Base-by-base conservation (phyloP, 2,797 vertebrate species). In the Characodon lateralis region DNA sequence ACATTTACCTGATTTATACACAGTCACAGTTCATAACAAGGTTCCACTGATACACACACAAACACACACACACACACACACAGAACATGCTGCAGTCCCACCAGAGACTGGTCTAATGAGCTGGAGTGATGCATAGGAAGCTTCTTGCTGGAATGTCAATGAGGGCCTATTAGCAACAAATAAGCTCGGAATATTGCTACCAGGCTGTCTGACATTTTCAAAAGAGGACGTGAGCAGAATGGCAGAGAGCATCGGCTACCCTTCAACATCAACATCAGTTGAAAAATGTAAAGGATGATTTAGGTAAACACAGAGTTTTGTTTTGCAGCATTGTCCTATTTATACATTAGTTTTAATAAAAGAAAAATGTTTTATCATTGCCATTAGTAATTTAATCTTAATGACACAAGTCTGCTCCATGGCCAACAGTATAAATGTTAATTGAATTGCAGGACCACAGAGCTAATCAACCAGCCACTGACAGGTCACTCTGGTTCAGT, bases 181-280 rank as follows among this genome's bases (percentile, higher is more conserved):
- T 90, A 91, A 85, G 85, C 83, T 78, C 69, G 68, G 86, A 85
- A 89, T 88, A 88, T 90, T 85, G 79, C 91, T 92, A 94, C 94
- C 91, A 82, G 92, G 83, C 90, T 56, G 78, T 84, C 91, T 94
- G 94, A 94, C 93, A 95, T 94, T 94, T 93, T 93, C 89, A 90
- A 89, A 92, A 83, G 82, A 83, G 83, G 84, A 92, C 87, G 89
- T 90, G 92, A 93, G 85, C 68, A n/a, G 91, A 92, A 91, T 92
- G 86, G 85, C 87, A 76, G 72, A 89, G 73, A 46, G 86, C 78
- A 83, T 82, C 70, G 0, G 41, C 69, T 78, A 84, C 87, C 82
- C 79, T 91, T 91, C 87, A 89, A 78, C 89, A 85, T 78, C 73
- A 83, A 85, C 89, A n/a, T n/a, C n/a, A 85, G 83, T 79, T 84